phyloP scores from a whole-genome alignment of 1,140 invertebrate genomes.

The Bombus consobrinus region DNA sequence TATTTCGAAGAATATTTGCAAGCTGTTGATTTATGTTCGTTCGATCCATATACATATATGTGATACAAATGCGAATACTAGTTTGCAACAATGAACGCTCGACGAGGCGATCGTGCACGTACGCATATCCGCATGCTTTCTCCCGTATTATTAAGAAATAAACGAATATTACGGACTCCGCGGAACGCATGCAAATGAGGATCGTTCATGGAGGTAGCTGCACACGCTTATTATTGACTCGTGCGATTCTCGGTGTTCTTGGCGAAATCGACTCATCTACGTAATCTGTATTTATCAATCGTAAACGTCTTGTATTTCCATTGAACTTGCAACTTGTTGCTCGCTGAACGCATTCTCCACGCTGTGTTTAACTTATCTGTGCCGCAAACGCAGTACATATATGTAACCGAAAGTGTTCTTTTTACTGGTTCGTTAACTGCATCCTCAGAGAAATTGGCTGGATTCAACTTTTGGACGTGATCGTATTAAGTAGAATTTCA shows the following conservation, averaged over 20 bases:
- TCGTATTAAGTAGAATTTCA: too few species aligned
- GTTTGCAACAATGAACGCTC: background rate
- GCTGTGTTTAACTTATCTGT: too few species aligned
- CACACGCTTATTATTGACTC: conserved; percentile 19
- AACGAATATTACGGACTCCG: background rate
- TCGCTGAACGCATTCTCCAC: background rate
- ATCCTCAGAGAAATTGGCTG: too few species aligned
- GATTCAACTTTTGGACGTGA: too few species aligned
- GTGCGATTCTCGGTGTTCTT: background rate
- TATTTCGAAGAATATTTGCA: background rate
- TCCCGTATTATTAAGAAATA: background rate
- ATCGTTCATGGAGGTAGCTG: background rate
- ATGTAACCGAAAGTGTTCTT: background rate
- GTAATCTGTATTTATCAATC: conserved; percentile 44
- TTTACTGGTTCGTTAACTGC: background rate
- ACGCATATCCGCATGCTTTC: conserved; percentile 6
- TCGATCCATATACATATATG: background rate
- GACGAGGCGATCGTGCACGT: background rate
- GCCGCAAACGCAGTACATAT: background rate
- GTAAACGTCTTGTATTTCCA: conserved; percentile 12
- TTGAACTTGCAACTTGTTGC: background rate
- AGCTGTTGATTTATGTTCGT: background rate
- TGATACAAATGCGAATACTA: background rate
- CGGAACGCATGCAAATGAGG: conserved; percentile 7
- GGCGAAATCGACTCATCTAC: background rate